Evolutionary conservation across 2,888 invertebrate species (phyloP), one percentile per base, ranked within the genome.

Genomic region (Sphaeridia pumilis): DNA sequence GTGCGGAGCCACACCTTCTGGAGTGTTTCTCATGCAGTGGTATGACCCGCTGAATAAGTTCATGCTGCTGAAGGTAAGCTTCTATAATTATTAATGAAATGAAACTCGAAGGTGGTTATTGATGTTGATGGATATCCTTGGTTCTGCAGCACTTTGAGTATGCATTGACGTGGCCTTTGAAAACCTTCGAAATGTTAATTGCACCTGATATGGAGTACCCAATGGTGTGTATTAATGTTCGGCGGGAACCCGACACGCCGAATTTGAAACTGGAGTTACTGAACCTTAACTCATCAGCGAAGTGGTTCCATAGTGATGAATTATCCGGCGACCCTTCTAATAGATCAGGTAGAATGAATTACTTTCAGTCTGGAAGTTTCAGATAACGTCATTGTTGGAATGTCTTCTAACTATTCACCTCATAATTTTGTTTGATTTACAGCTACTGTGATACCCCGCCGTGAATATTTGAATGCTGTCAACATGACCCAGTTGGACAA

Each of bases 1-100:
- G 59, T 94, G 94, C 71, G 95, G 94, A 10, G 92, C 94, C n/a
- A 82, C 90, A 64, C 80, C 87, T 5, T 82, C 80, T 44, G 89
- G 92, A 3, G 84, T 98, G 61, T 93, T 94, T 72, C 78, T 98
- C 57, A 94, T 95, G 94, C 97, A 98, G 78, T 98, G 97, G 97
- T 92, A 90, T 71, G 81, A 81, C 60, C 81, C 81, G 20, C 74
- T 82, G 62, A 80, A 79, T 69, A 83, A 82, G 69, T 95, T 94
- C 70, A 90, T 95, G 87, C 75, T 92, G 68, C 76, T 95, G 63
- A 93, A 94, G 78, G 82, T 82, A 69, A 67, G 67, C 50, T 25
- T 41, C n/a, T n/a, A n/a, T n/a, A n/a, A n/a, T n/a, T n/a, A n/a
- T n/a, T n/a, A n/a, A n/a, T n/a, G n/a, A n/a, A n/a, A n/a, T n/a